Conservation (phyloP, 2,888 invertebrate species). For the Netelia fuscicornis region DNA sequence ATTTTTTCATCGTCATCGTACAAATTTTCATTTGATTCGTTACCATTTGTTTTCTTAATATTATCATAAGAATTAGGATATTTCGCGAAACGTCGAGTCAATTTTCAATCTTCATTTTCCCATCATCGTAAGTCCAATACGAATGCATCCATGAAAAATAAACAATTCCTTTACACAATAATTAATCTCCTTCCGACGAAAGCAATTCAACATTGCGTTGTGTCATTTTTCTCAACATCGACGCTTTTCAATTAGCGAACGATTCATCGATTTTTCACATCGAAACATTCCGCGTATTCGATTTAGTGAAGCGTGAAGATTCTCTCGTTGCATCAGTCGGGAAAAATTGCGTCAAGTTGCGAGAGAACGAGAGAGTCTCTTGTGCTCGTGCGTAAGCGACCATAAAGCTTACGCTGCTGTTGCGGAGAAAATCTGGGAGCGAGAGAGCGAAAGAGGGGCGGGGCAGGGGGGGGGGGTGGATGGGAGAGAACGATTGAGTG, state of each 20-base stretch:
- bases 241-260: constrained; percentile 27
- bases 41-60: no score
- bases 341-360: constrained; percentile 68
- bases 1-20: background rate
- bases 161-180: background rate
- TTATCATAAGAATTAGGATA: no score
- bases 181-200: background rate
- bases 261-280: constrained; percentile 4
- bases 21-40: no score
- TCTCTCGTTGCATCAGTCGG: constrained; percentile 69
- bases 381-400: constrained; percentile 38
- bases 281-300: background rate
- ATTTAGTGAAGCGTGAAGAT: constrained; percentile 38
- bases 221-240: background rate
- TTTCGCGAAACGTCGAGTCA: no score
- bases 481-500: constrained; percentile 65
- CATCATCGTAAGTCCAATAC: background rate
- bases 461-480: constrained; percentile 67
- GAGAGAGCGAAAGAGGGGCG: constrained; percentile 47
- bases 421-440: constrained; percentile 17
- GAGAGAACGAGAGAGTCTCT: background rate
- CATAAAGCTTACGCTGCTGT: constrained; percentile 13
- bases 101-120: no score
- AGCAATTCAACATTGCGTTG: background rate
- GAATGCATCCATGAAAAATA: background rate